Evolutionary conservation across 1,140 invertebrate genomes (phyloP).

Genomic region (Caenorhabditis briggsae): DNA sequence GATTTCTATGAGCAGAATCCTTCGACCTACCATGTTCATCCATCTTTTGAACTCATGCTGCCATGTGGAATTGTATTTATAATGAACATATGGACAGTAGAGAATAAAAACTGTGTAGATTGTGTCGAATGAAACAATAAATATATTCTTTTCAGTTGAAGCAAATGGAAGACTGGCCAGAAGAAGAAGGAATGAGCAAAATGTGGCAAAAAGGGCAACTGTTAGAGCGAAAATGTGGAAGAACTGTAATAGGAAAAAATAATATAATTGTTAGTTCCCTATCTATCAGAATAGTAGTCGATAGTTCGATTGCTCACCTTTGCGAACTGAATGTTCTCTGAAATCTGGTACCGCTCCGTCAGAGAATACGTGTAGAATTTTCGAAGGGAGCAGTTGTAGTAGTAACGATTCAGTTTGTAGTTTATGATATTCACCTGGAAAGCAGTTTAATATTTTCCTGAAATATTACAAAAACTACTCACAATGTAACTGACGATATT

Average conservation of each 20-base stretch:
- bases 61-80: slow-evolving; percentile 13
- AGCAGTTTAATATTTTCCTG: neutral
- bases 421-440: slow-evolving; percentile 7
- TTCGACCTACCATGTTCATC: neutral
- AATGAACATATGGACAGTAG: neutral
- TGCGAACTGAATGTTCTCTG: slow-evolving; percentile 23
- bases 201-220: neutral
- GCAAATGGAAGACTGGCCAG: neutral
- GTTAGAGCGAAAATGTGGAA: slow-evolving; percentile 16
- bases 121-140: neutral
- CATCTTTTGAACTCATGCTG: slow-evolving; percentile 20
- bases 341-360: neutral
- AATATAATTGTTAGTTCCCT: too few relatives aligned
- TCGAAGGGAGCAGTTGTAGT: neutral
- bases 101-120: neutral
- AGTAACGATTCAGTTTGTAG: slow-evolving; percentile 16
- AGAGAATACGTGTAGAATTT: slow-evolving; percentile 1
- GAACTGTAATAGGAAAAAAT: too few relatives aligned
- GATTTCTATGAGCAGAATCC: neutral
- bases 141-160: neutral
- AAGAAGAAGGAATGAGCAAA: neutral
- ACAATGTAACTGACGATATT: slow-evolving; percentile 13
- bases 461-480: neutral
- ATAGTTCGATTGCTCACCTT: slow-evolving; percentile 10
- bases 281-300: too few relatives aligned